Percentiles rank a stretch among this genome's conserved stretches.
These are phyloP conservation scores for Silurus asotus DNA, from an alignment of 2,113 vertebrate species.

Conservation along the genomic window DNA sequence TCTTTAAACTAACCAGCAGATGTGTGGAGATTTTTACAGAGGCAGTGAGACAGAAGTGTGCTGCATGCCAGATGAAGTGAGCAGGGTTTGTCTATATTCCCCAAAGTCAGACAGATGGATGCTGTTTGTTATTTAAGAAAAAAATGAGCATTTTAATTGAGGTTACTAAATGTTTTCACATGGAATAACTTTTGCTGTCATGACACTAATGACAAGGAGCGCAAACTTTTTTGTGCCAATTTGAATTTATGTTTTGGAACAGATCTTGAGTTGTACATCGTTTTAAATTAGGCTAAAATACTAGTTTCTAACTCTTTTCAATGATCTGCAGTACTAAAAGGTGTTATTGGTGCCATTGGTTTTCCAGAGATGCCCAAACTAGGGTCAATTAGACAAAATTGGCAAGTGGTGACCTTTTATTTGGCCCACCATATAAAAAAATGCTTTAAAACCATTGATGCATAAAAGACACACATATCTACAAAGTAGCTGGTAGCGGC, in stretches of 20 bases:
- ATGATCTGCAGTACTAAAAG: background rate
- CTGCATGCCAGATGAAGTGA: background rate
- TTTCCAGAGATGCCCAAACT: too few species aligned
- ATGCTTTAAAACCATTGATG: too few species aligned
- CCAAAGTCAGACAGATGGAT: background rate
- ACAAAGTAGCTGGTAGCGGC: too few species aligned
- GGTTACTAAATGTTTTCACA: background rate
- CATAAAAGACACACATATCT: too few species aligned
- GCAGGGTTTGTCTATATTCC: slow-evolving; percentile 2
- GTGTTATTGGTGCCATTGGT: background rate
- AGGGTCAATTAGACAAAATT: too few species aligned
- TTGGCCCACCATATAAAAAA: too few species aligned
- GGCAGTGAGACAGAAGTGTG: background rate
- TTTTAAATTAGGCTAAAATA: background rate
- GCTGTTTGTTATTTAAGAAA: background rate
- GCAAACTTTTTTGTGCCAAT: background rate
- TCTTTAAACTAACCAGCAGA: slow-evolving; percentile 9
- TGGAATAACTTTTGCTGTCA: background rate
- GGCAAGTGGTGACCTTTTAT: too few species aligned
- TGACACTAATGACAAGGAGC: background rate
- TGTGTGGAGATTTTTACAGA: slow-evolving; percentile 9
- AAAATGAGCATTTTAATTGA: slow-evolving; percentile 15
- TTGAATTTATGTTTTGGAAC: background rate
- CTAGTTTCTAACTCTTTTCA: background rate
- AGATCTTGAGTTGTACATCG: too few species aligned